Conservation (phyloP, 2,888 invertebrate species). For the Xanthorhoe spadicearia region DNA sequence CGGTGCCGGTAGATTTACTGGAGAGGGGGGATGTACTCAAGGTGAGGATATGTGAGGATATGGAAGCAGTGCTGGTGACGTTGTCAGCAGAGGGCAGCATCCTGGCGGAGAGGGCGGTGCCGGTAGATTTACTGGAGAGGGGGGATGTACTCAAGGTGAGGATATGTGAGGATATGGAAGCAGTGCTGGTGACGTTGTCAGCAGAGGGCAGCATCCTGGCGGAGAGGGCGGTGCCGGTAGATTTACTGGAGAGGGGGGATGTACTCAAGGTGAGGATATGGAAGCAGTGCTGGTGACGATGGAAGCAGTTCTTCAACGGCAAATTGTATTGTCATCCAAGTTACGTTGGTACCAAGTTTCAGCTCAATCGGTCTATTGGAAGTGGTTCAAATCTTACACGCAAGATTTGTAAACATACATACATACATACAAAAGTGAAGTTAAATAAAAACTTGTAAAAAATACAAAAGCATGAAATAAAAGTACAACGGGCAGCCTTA, state of each 20-base stretch:
- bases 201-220: constrained; percentile 87
- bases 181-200: constrained; percentile 92
- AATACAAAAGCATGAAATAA: too few species aligned
- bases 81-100: constrained; percentile 89
- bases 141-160: constrained; percentile 93
- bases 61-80: constrained; percentile 94
- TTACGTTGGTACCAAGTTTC: too few species aligned
- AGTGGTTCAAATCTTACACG: too few species aligned
- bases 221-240: constrained; percentile 93
- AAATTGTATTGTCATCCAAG: too few species aligned
- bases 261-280: constrained; percentile 89
- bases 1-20: constrained; percentile 95
- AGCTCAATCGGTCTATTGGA: too few species aligned
- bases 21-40: constrained; percentile 95
- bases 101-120: constrained; percentile 90
- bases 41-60: constrained; percentile 74
- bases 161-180: too few species aligned
- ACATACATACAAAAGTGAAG: too few species aligned
- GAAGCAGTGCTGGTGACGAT: constrained; percentile 95
- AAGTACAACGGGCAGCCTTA: too few species aligned
- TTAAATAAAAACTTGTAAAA: too few species aligned
- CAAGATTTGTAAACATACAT: too few species aligned
- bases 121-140: constrained; percentile 96
- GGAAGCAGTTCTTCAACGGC: too few species aligned
- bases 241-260: constrained; percentile 96